Conservation (phyloP, 2,113 vertebrate genomes). For the Gila orcuttii region DNA sequence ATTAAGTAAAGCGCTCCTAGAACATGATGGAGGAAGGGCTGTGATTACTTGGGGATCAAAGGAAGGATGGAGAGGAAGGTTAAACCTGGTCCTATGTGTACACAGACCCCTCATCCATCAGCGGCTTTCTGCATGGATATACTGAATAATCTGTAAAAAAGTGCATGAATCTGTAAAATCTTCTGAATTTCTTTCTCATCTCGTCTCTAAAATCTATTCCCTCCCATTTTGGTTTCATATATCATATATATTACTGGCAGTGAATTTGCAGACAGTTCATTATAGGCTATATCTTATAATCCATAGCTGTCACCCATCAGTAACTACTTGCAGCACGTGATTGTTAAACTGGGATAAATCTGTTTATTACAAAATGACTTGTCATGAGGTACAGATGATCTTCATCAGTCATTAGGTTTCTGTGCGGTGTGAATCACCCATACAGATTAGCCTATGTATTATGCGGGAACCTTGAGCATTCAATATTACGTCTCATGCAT, state of each 20-base stretch:
- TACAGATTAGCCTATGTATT: not conserved
- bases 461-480: not conserved
- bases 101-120: slow-evolving; percentile 28
- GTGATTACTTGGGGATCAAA: slow-evolving; percentile 41
- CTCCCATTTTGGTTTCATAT: slow-evolving; percentile 3
- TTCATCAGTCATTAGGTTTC: slow-evolving; percentile 5
- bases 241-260: slow-evolving; percentile 5
- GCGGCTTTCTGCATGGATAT: slow-evolving; percentile 16
- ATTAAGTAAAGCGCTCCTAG: slow-evolving; percentile 32
- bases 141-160: slow-evolving; percentile 23
- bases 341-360: slow-evolving; percentile 19
- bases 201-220: not conserved
- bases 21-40: slow-evolving; percentile 39
- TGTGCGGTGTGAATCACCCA: not conserved
- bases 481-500: not conserved
- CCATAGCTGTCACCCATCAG: not conserved
- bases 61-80: slow-evolving; percentile 29
- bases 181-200: slow-evolving; percentile 11
- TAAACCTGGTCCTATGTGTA: slow-evolving; percentile 20
- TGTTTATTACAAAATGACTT: not conserved
- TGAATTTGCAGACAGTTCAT: not conserved
- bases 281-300: slow-evolving; percentile 4
- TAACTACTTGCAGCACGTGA: slow-evolving; percentile 20
- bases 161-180: not conserved
- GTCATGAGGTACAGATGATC: not conserved